phyloP scores from a whole-genome alignment of 2,113 vertebrate genomes.

The Calonectris borealis region DNA sequence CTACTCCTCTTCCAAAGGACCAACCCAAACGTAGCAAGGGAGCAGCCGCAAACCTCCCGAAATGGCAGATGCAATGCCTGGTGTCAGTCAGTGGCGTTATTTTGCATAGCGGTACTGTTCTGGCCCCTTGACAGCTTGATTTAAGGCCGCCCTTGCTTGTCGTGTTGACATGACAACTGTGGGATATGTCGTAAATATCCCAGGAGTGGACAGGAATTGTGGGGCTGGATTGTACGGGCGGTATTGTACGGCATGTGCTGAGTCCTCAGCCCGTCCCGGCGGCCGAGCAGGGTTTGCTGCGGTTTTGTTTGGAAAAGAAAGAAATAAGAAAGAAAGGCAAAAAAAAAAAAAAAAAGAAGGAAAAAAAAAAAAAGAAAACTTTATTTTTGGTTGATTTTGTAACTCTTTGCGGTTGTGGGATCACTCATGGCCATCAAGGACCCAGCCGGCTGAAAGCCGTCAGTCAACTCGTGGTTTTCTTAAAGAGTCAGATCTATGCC shows the following conservation, averaged over 20 bases:
- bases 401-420: background rate
- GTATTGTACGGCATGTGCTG: constrained; percentile 73
- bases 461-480: constrained; percentile 22
- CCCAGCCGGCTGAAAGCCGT: constrained; percentile 18
- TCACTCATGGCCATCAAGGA: background rate
- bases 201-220: constrained; percentile 68
- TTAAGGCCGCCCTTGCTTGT: constrained; percentile 57
- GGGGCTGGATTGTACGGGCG: constrained; percentile 71
- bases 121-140: constrained; percentile 71
- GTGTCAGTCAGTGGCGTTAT: constrained; percentile 62
- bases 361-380: background rate
- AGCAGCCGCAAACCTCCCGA: background rate
- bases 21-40: background rate
- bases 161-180: constrained; percentile 77
- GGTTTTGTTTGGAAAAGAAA: constrained; percentile 49
- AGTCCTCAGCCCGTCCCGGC: constrained; percentile 39
- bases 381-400: background rate
- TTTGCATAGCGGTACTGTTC: constrained; percentile 55
- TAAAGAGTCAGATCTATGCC: background rate
- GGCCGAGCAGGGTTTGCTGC: background rate
- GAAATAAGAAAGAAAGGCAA: background rate
- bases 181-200: constrained; percentile 78
- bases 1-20: background rate
- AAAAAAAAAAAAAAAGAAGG: too few relatives aligned
- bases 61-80: constrained; percentile 63